Evolutionary conservation across 92 coral and sea anemone species (phyloP).

Genomic region (Micromussa lordhowensis): DNA sequence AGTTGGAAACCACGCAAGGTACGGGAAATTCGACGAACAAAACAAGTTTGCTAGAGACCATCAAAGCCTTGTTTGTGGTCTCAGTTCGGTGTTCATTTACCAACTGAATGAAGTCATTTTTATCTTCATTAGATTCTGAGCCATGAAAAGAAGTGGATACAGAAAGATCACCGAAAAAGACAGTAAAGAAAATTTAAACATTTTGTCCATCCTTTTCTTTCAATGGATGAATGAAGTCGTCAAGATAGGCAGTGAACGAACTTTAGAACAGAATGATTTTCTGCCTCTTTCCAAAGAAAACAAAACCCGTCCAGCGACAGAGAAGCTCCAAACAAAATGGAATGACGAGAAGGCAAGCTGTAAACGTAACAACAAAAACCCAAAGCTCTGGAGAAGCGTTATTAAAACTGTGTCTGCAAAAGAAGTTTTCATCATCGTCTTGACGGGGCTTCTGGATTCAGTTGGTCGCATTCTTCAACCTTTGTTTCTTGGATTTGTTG

Average conservation of each 20-base stretch:
- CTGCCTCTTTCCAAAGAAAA: constrained; percentile 5
- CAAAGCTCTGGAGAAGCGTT: constrained; percentile 12
- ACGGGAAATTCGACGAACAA: background rate
- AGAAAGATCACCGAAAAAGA: background rate
- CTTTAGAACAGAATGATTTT: background rate
- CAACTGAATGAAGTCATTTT: background rate
- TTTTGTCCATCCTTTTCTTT: background rate
- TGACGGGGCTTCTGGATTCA: background rate
- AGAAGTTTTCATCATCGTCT: background rate
- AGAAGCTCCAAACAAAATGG: constrained; percentile 7
- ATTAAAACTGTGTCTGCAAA: background rate
- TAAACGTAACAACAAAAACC: background rate
- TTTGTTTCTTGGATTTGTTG: constrained; percentile 3
- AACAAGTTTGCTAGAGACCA: background rate
- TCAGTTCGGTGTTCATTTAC: background rate
- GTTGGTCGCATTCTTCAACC: background rate
- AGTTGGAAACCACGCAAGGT: too few relatives aligned
- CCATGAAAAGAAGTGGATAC: background rate
- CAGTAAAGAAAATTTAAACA: background rate
- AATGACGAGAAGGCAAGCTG: background rate
- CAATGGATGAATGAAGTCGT: constrained; percentile 7
- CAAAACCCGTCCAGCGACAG: background rate
- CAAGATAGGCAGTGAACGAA: constrained; percentile 2
- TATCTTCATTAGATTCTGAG: background rate
- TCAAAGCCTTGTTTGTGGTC: background rate